phyloP scores from a whole-genome alignment of 30 jellyfish, hydroid and myxozoan genomes.

The Hydractinia symbiolongicarpus region DNA sequence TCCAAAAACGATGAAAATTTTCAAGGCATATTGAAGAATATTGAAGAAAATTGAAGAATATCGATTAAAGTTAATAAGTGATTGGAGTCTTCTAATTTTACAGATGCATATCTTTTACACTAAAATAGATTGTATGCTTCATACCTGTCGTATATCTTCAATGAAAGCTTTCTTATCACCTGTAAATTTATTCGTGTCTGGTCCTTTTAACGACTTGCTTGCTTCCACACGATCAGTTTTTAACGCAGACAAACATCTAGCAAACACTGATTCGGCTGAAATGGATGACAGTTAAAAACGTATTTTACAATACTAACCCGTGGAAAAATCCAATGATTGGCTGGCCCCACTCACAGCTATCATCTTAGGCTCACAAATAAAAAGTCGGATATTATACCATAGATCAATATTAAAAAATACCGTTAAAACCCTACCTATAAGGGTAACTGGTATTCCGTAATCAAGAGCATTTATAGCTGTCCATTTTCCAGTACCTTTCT shows the following conservation, averaged over 20 bases:
- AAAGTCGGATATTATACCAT: no score
- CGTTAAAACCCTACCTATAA: slow-evolving; percentile 65
- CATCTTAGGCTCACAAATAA: neutral
- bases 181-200: slow-evolving; percentile 34
- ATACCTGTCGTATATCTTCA: slow-evolving; percentile 91
- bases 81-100: no score
- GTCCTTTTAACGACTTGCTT: slow-evolving; percentile 71
- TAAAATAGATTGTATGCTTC: no score
- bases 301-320: neutral
- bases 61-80: no score
- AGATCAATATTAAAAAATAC: neutral
- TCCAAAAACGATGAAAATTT: no score
- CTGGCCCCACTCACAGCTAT: neutral
- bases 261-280: slow-evolving; percentile 96
- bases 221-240: slow-evolving; percentile 83
- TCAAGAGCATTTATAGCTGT: slow-evolving; percentile 93
- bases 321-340: neutral
- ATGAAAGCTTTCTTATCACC: slow-evolving; percentile 81
- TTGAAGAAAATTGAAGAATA: no score
- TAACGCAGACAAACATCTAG: slow-evolving; percentile 91
- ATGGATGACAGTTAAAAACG: neutral
- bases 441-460: slow-evolving; percentile 93
- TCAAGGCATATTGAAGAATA: no score
- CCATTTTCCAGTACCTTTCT: slow-evolving; percentile 99
- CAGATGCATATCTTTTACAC: no score